Evolutionary conservation across 2,888 invertebrate genomes (phyloP), one percentile per base, ranked within the genome.

Genomic region (Calameuta idolon): DNA sequence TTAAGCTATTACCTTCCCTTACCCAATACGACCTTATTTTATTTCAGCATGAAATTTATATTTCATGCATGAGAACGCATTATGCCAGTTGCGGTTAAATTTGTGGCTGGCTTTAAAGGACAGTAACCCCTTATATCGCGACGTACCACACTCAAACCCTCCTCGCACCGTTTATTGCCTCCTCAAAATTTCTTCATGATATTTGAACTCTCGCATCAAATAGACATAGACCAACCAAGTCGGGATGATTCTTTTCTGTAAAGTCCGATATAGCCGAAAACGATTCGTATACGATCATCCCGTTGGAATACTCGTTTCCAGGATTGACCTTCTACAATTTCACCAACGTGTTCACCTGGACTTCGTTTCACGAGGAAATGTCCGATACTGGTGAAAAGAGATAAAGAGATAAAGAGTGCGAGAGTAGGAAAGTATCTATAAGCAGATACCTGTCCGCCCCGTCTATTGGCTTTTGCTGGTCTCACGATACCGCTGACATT

Each of bases 401-500:
- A 55, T 55, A 55, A 55, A 55, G 55, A 55, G 55, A 55, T 55
- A 55, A 55, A 55, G 55, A 55, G 23, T 55, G 23, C 23, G 55
- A 55, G 55, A 55, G 55, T 55, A 55, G 55, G 23, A 23, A 23
- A 55, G 55, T 55, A 55, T 3, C 55, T 55, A 55, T 55, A 55
- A 55, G 55, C 23, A 55, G 55, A 55, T 80, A 81, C 77, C 34
- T 80, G 83, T 82, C 81, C 75, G 73, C 76, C 73, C 79, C 79
- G 81, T 79, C 79, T 78, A 81, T 75, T 83, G 81, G 82, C 82
- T 84, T 84, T 81, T 81, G 82, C 79, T 77, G 15, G 55, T 55
- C 55, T 55, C 23, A 23, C 55, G 55, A 55, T 55, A 76, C 78
- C 84, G 83, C 81, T 86, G 85, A 87, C 87, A 87, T 87, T 87